phyloP scores from a whole-genome alignment of 2,888 invertebrate genomes.

The Palloptera scutellata region DNA sequence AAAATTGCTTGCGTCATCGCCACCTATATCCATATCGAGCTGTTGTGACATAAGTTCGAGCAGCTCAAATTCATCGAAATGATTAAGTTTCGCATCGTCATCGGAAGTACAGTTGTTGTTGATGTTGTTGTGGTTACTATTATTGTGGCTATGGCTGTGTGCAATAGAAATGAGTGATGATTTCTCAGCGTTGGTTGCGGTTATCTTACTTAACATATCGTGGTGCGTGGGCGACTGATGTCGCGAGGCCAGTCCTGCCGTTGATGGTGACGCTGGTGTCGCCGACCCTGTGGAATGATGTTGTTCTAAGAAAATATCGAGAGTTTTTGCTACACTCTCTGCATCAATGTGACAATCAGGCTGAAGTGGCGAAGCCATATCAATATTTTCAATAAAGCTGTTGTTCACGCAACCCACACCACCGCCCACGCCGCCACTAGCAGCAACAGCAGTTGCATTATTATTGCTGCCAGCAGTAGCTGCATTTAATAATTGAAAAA shows the following conservation, averaged over 20 bases:
- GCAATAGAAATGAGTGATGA: constrained; percentile 1
- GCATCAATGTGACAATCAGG: constrained; percentile 55
- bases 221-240: constrained; percentile 44
- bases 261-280: constrained; percentile 27
- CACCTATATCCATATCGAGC: constrained; percentile 68
- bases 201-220: constrained; percentile 43
- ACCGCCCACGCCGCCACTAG: neutral
- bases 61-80: constrained; percentile 62
- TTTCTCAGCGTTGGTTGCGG: constrained; percentile 8
- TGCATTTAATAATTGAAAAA: constrained; percentile 28
- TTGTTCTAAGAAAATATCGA: constrained; percentile 61
- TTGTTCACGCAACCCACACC: neutral
- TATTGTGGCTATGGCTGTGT: constrained; percentile 13
- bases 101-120: constrained; percentile 24
- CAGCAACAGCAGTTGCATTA: neutral
- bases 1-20: constrained; percentile 56
- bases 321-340: constrained; percentile 59
- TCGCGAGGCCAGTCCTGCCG: constrained; percentile 19
- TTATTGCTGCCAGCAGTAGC: neutral
- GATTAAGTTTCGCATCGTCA: constrained; percentile 56
- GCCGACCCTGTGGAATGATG: constrained; percentile 52
- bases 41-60: constrained; percentile 65
- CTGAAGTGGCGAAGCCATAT: constrained; percentile 60
- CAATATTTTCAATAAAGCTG: constrained; percentile 57
- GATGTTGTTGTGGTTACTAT: constrained; percentile 17